A percentile compares a stretch with the other conserved stretches of the same genome.
Conservation (phyloP, 1,140 invertebrate species). For the Hermetia illucens region DNA sequence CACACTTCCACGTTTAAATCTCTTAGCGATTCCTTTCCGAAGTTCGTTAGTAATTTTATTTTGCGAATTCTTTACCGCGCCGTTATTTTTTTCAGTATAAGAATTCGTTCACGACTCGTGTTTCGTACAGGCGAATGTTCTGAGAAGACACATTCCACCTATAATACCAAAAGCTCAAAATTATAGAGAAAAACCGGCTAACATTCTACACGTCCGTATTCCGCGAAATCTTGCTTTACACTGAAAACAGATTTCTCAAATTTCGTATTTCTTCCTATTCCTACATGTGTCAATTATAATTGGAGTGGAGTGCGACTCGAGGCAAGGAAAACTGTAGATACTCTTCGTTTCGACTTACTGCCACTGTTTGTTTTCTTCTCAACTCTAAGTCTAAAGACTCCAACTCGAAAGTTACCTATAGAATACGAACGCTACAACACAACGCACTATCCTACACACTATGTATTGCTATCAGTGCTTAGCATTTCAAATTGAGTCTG, state of each 20-base stretch:
- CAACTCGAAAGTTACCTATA: too few relatives aligned
- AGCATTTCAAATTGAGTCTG: too few relatives aligned
- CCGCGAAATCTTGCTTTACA: constrained; percentile 28
- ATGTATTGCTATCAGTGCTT: too few relatives aligned
- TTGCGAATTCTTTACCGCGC: neutral
- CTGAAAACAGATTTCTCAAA: constrained; percentile 22
- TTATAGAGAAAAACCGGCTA: neutral
- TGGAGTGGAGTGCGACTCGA: too few relatives aligned
- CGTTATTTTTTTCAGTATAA: neutral
- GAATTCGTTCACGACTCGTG: neutral
- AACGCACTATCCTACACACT: too few relatives aligned
- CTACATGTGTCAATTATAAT: constrained; percentile 1
- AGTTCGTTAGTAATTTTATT: neutral
- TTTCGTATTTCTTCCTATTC: constrained; percentile 7
- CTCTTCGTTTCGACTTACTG: too few relatives aligned
- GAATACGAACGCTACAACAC: too few relatives aligned
- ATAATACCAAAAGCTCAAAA: neutral
- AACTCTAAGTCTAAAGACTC: too few relatives aligned
- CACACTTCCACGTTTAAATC: too few relatives aligned
- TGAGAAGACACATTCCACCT: neutral
- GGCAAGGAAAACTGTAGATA: too few relatives aligned
- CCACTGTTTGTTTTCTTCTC: too few relatives aligned
- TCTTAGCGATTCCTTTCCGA: neutral
- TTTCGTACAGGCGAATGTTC: neutral
- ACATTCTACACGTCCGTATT: constrained; percentile 12